Evolutionary conservation across 2,888 invertebrate genomes (phyloP), one percentile per base, ranked within the genome.

Genomic region (Stegana nigrithorax): DNA sequence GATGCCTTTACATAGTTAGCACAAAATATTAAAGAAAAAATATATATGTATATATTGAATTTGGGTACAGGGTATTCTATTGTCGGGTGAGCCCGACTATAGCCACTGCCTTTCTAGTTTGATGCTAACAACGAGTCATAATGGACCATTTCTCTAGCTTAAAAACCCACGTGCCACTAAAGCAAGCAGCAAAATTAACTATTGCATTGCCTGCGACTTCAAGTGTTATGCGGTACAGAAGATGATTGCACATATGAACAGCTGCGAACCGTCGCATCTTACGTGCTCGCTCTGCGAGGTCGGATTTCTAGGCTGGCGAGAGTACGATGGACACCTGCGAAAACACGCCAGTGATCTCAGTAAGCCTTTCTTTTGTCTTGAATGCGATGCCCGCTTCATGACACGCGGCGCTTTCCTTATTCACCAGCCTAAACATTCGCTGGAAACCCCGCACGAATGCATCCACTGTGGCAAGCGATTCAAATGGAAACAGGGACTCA

Each of bases 401-500:
- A 87, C 87, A 0, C 84, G 87, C 44, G 87, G 87, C 3, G 86
- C 87, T 21, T 71, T 88, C 2, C 82, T 83, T 29, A 79, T 87
- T 7, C 89, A 89, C 70, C 78, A 86, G n/a, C 89, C 89, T 1
- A 88, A 88, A 65, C 89, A 89, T 68, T 87, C 87, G 1, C 85
- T 83, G 2, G 86, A 86, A 62, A 88, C 88, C 17, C 89, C 89
- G 1, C 88, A 86, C 73, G 83, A 85, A 0, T 89, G 88, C 67
- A 81, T 84, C 2, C 84, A 87, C 29, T 89, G 89, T 69, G 81
- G 83, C 12, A 85, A 87, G 64, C 87, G 87, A 0, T 89, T 89
- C 73, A 89, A 89, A 68, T 89, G 89, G 89, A 89, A 89, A 58
- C 88, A 89, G 71, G 88, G 88, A 0, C 81, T 89, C 0, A 87